Evolutionary conservation across 2,797 vertebrate genomes (phyloP).

Genomic region (Lagodon rhomboides): DNA sequence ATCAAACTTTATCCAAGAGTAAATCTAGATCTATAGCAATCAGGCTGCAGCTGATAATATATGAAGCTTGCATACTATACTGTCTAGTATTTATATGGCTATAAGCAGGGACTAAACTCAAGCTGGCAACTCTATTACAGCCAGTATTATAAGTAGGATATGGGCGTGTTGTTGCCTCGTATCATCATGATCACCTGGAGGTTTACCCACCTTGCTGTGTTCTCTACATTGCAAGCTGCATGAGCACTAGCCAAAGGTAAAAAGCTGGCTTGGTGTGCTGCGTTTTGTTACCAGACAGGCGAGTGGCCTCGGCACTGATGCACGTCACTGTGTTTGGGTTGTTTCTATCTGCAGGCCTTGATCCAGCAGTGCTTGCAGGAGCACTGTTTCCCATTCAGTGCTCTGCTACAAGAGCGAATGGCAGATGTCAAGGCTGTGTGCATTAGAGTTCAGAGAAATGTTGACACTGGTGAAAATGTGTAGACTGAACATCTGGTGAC

Average conservation of each 20-base stretch:
- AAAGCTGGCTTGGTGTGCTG: constrained; percentile 41
- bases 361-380: constrained; percentile 53
- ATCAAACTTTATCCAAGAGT: constrained; percentile 10
- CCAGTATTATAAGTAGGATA: not conserved
- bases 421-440: constrained; percentile 24
- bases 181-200: constrained; percentile 15
- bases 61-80: constrained; percentile 29
- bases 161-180: not conserved
- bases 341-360: constrained; percentile 54
- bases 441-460: constrained; percentile 41
- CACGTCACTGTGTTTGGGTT: constrained; percentile 39
- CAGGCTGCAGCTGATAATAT: constrained; percentile 6
- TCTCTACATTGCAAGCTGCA: constrained; percentile 42
- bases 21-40: constrained; percentile 22
- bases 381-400: constrained; percentile 63
- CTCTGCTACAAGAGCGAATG: constrained; percentile 23
- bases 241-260: constrained; percentile 38
- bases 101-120: constrained; percentile 4
- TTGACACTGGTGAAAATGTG: constrained; percentile 44
- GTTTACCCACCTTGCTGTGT: not conserved
- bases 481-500: constrained; percentile 11
- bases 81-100: constrained; percentile 10
- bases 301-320: constrained; percentile 51
- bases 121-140: not conserved
- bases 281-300: constrained; percentile 54